These are phyloP conservation scores for Chanos chanos DNA, from an alignment of 2,797 vertebrate species.

Conservation along the genomic window DNA sequence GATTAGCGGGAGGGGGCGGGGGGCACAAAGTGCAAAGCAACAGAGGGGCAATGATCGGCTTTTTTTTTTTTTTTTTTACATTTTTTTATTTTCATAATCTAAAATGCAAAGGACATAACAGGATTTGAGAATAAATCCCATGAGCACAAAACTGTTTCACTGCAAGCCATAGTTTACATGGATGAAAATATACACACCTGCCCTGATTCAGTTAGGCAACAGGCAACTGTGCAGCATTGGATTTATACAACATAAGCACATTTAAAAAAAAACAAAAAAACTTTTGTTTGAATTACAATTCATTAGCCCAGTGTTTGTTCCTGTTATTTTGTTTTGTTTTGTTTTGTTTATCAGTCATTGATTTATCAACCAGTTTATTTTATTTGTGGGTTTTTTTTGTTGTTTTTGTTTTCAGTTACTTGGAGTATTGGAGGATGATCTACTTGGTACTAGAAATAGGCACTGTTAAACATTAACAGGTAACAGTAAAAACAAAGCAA, in stretches of 20 bases:
- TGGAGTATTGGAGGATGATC: conserved; percentile 39
- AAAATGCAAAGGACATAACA: conserved; percentile 82
- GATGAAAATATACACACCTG: conserved; percentile 64
- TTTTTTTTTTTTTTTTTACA: no score
- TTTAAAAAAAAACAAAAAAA: neutral
- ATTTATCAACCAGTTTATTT: neutral
- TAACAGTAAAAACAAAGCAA: conserved; percentile 46
- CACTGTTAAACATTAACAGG: conserved; percentile 50
- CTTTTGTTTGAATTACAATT: no score
- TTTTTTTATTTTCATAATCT: conserved; percentile 79
- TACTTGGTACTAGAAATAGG: conserved; percentile 45
- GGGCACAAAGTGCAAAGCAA: no score
- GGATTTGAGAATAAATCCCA: conserved; percentile 86
- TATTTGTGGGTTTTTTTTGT: conserved; percentile 1
- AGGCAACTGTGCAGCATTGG: conserved; percentile 26
- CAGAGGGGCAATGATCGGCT: no score
- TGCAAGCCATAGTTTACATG: conserved; percentile 79
- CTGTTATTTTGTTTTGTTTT: no score
- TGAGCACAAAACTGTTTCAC: conserved; percentile 80
- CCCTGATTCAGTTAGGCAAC: conserved; percentile 61
- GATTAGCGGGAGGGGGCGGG: no score
- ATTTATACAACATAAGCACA: conserved; percentile 12
- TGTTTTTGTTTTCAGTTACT: conserved; percentile 42
- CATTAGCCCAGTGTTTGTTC: no score
- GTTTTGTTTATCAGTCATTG: no score